phyloP scores from a whole-genome alignment of 2,888 invertebrate species.

The Argyra leucocephala region DNA sequence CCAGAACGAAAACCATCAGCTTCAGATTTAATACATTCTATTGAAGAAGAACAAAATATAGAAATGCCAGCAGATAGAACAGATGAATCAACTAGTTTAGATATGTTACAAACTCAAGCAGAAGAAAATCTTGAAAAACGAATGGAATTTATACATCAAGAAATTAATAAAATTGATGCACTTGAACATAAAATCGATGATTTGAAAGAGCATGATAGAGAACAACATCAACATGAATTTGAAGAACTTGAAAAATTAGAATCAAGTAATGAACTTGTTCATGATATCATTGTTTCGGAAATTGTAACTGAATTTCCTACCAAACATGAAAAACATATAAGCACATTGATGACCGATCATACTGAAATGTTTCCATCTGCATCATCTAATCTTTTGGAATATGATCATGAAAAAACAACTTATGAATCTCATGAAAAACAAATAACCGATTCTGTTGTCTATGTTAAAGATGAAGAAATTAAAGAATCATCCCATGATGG shows the following conservation, averaged over 20 bases:
- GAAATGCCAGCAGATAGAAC: too few relatives aligned
- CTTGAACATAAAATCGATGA: neutral
- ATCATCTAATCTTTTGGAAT: neutral
- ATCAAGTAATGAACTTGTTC: neutral
- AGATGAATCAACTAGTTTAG: too few relatives aligned
- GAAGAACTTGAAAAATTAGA: neutral
- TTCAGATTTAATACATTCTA: neutral
- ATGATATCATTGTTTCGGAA: neutral
- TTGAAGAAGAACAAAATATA: neutral
- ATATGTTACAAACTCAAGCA: neutral
- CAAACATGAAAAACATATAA: neutral
- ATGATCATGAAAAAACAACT: neutral
- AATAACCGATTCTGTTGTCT: neutral
- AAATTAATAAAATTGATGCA: neutral
- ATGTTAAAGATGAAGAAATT: slow-evolving; percentile 13
- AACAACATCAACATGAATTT: neutral
- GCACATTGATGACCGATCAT: neutral
- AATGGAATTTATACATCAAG: neutral
- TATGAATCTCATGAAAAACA: neutral
- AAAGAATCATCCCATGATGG: slow-evolving; percentile 16
- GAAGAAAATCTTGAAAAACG: neutral
- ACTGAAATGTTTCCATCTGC: neutral
- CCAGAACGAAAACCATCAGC: neutral
- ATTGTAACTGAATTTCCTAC: neutral
- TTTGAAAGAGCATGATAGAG: neutral